Evolutionary conservation across 2,797 vertebrate species (phyloP).

Genomic region (Florisuga fusca): DNA sequence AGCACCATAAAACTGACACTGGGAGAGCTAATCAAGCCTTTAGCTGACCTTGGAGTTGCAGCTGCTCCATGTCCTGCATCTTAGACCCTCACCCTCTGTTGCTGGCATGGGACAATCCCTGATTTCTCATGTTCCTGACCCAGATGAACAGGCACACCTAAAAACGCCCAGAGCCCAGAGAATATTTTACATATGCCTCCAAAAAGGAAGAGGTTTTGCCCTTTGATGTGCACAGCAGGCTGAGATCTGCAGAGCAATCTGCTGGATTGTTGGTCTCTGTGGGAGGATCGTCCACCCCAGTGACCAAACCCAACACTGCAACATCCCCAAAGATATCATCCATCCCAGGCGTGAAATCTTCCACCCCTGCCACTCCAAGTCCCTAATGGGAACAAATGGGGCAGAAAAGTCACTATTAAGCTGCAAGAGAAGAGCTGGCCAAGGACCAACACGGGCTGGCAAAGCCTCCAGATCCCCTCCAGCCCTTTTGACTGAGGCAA

Average conservation of each 20-base stretch:
- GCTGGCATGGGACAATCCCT: neutral
- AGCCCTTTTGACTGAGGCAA: neutral
- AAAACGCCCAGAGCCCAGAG: neutral
- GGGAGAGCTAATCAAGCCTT: neutral
- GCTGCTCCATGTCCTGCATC: neutral
- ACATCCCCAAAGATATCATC: neutral
- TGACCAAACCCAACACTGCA: neutral
- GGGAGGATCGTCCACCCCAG: accelerated
- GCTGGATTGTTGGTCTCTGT: neutral
- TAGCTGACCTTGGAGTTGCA: neutral
- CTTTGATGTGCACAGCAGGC: neutral
- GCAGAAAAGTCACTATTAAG: neutral
- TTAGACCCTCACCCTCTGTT: neutral
- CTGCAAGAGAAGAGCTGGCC: neutral
- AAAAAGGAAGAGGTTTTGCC: neutral
- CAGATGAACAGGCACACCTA: neutral
- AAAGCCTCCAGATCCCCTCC: neutral
- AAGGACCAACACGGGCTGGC: neutral
- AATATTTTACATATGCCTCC: neutral
- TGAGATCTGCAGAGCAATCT: neutral
- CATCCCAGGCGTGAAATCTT: neutral
- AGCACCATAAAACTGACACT: neutral
- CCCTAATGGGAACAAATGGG: neutral
- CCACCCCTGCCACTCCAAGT: neutral
- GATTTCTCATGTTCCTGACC: neutral